Base-by-base conservation (phyloP, 1,140 invertebrate species). In the Drosophila burlai region DNA sequence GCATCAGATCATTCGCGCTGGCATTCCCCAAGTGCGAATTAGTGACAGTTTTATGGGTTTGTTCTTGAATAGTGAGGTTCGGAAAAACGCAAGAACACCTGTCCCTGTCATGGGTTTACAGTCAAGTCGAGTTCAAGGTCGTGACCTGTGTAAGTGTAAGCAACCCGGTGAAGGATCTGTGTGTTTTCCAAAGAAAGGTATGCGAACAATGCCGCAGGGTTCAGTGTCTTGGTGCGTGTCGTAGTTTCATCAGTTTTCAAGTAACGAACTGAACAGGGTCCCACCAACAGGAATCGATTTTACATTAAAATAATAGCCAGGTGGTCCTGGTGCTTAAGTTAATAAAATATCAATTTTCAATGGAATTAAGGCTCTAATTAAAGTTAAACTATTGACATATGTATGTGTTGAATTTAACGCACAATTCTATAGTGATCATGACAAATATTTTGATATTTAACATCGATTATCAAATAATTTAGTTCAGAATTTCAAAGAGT, bases 41-140 rank as follows among this genome's bases (percentile, higher is more conserved):
- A 77, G 78, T 80, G 83, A 83, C 83, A 87, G 66, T 63, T 87
- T 80, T 86, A 74, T 83, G 84, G 80, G 76, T 55, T 86, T 79
- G 69, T 72, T 83, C 80, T 76, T 66, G 75, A 52, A 65, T 43
- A 34, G 38, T 6, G 4, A 15, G 47, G 36, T 46, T 34, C 59
- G 38, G 47, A 13, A 67, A 54, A 40, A 40, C 59, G 45, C 75
- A 78, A 63, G 76, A 66, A 71, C 36, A 34, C 26, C 26, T 16
- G 8, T 9, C 15, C 34, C 18, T 29, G 38, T 54, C 36, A 16
- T 4, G 18, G 40, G 67, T 4, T 24, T 60, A 49, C 21, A 13
- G 29, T 21, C 18, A 4, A 38, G 47, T 15, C 55, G 74, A 72
- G 83, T 87, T 86, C 66, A 65, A 83, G 81, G 81, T 24, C 74